A percentile compares a stretch with the other conserved stretches of the same genome.
These are phyloP conservation scores for Microctonus aethiopoides DNA, from an alignment of 2,888 invertebrate species.

Conservation along the genomic window DNA sequence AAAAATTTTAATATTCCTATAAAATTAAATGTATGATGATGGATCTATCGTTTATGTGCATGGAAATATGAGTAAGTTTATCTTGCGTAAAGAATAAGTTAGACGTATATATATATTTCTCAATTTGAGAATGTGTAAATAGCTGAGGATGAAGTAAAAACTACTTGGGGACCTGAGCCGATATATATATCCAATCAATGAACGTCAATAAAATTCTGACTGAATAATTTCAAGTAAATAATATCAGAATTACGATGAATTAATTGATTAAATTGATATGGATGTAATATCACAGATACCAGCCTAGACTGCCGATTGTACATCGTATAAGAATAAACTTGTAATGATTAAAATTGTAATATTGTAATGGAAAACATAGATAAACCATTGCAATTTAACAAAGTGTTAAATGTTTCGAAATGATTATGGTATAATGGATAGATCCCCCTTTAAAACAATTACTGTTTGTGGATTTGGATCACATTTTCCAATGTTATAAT, in stretches of 20 bases:
- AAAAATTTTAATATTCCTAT: background rate
- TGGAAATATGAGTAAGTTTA: constrained; percentile 14
- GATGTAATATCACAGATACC: constrained; percentile 58
- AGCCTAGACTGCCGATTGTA: constrained; percentile 61
- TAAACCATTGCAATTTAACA: constrained; percentile 27
- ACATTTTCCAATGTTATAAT: background rate
- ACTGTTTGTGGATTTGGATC: background rate
- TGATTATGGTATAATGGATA: constrained; percentile 6
- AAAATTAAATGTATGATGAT: background rate
- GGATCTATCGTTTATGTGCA: background rate
- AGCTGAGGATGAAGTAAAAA: constrained; percentile 46
- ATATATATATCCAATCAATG: constrained; percentile 44
- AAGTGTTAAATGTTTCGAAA: constrained; percentile 6
- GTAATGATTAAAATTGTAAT: constrained; percentile 49
- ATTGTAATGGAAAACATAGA: constrained; percentile 32
- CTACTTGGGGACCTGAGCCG: constrained; percentile 62
- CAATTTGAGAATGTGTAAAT: constrained; percentile 49
- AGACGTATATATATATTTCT: constrained; percentile 12
- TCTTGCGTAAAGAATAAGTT: constrained; percentile 15
- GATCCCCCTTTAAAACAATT: background rate
- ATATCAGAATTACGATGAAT: constrained; percentile 1
- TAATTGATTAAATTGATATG: constrained; percentile 29
- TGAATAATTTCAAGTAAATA: background rate
- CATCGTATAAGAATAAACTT: constrained; percentile 45
- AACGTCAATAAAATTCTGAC: background rate